phyloP scores from a whole-genome alignment of 2,113 vertebrate species.

The Colaptes auratus region DNA sequence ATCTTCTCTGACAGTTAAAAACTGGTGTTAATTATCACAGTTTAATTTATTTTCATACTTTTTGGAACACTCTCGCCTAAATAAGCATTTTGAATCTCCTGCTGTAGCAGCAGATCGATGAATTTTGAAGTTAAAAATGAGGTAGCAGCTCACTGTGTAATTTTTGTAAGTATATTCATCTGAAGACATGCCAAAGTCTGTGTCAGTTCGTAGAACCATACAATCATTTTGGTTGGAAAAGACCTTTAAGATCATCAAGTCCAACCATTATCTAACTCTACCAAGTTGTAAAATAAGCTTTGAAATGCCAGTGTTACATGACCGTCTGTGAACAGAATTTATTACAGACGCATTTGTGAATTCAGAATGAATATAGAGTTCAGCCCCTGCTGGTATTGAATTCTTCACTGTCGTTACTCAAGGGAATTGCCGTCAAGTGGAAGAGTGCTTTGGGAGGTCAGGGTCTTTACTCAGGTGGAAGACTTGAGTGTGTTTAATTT shows the following conservation, averaged over 20 bases:
- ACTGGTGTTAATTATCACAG: background rate
- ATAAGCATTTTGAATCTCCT: background rate
- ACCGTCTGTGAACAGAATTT: background rate
- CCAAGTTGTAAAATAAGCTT: background rate
- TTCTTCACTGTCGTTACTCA: background rate
- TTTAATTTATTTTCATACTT: background rate
- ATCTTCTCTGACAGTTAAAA: slow-evolving; percentile 16
- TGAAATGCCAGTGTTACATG: background rate
- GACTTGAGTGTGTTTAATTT: background rate
- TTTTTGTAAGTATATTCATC: background rate
- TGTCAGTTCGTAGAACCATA: background rate
- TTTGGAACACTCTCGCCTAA: background rate
- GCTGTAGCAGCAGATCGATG: background rate
- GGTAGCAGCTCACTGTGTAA: fast-evolving
- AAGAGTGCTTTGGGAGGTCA: background rate
- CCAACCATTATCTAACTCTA: too few relatives aligned
- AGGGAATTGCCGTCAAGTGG: background rate
- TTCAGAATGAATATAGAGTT: background rate
- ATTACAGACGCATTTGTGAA: background rate
- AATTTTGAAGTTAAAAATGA: background rate
- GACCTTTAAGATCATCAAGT: too few relatives aligned
- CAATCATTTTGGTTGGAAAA: too few relatives aligned
- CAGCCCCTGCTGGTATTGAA: background rate
- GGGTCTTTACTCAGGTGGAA: background rate
- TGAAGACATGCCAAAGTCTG: background rate